Evolutionary conservation across 1,140 invertebrate species (phyloP).

Genomic region (Melanaphis sacchari): DNA sequence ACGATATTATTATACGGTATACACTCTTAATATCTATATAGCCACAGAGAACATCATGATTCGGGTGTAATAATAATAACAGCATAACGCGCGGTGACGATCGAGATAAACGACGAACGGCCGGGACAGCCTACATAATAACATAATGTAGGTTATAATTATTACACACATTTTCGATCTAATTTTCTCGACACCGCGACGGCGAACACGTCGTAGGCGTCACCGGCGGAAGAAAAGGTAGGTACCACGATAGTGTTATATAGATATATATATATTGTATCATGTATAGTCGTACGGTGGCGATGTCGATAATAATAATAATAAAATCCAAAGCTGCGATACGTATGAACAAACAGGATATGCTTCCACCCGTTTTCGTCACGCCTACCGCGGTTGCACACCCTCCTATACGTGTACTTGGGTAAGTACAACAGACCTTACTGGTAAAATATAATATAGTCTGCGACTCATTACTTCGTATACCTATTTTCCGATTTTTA

Average conservation of each 20-base stretch:
- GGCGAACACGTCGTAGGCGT: neutral
- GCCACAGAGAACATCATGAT: neutral
- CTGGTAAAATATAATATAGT: neutral
- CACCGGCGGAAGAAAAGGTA: neutral
- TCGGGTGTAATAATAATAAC: slow-evolving; percentile 3
- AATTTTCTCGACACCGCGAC: slow-evolving; percentile 27
- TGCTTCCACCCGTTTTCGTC: slow-evolving; percentile 43
- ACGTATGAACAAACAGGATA: slow-evolving; percentile 33
- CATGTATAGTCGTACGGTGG: neutral
- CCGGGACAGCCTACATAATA: neutral
- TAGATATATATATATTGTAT: too few relatives aligned
- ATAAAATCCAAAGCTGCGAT: slow-evolving; percentile 11
- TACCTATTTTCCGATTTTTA: neutral
- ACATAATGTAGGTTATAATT: neutral
- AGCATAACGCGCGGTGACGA: neutral
- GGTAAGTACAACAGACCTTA: neutral
- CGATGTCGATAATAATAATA: neutral
- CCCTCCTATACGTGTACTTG: neutral
- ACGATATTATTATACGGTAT: neutral
- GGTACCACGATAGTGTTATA: neutral
- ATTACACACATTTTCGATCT: slow-evolving; percentile 45
- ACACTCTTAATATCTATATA: neutral
- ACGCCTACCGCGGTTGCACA: neutral
- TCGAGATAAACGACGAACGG: slow-evolving; percentile 9
- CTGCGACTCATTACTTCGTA: neutral